Evolutionary conservation across 2,888 invertebrate genomes (phyloP), one percentile per base, ranked within the genome.

Genomic region (Nipponacmea schrenckii): DNA sequence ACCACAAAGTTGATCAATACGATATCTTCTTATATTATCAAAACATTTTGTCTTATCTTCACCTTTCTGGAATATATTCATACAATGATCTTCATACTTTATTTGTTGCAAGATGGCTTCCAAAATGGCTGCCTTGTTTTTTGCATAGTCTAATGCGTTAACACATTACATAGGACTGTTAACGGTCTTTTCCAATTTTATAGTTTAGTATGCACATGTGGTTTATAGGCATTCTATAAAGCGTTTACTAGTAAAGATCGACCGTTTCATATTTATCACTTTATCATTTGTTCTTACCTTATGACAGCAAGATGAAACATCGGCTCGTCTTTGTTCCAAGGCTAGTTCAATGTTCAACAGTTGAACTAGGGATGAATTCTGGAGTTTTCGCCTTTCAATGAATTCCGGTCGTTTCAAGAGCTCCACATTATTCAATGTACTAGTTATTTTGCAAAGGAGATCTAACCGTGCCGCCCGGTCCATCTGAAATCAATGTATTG

Each of bases 1-100:
- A 0, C 79, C 83, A 77, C 83, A 84, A 62, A 81, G 80, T 7
- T 68, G 64, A 68, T 84, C 84, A 24, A 84, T 80, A 1, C 82
- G 77, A 12, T 77, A 75, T 3, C 83, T 78, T 4, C 83, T 77
- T 20, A 81, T 70, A 74, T 84, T 80, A 14, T 74, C 77, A 44
- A 84, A 77, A 72, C 84, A 84, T 17, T 76, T 76, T 20, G 24
- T 20, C 63, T 73, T 75, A n/a, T 70, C 72, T 12, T 27, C 8
- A 15, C 62, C 65, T 0, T 26, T 50, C 77, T 77, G 62, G n/a
- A 72, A 70, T 24, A 62, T 31, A 67, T 31, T 50, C 5, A 67
- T 27, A n/a, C 1, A 10, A 46, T 31, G 20, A 15, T 2, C 15
- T 20, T 39, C 14, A n/a, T n/a, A 24, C 20, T 24, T 2, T 10